Evolutionary conservation across 2,113 vertebrate genomes (phyloP), one percentile per base, ranked within the genome.

Genomic region (Larimichthys polyactis): DNA sequence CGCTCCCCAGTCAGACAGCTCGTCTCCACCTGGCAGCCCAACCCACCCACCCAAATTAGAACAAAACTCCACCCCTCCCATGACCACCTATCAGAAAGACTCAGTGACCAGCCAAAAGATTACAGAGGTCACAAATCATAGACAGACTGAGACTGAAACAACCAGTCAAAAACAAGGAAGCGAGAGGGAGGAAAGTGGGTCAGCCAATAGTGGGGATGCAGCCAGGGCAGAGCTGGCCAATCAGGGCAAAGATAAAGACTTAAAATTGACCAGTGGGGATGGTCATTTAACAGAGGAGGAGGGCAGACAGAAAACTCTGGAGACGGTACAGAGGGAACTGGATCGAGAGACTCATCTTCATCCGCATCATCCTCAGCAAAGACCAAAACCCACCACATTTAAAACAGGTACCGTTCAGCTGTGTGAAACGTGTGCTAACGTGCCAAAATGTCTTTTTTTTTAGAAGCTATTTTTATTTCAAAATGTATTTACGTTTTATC

Each of bases 321-420:
- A 90, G 77, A 82, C 91, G 27, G 80, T 92, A 76, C 88, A 89
- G 82, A 76, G 22, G 20, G 92, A 93, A 32, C 84, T 87, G 2
- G 86, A 85, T 20, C 58, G 55, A 65, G 57, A 78, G 36, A 69
- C 74, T 57, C 72, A 59, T 63, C 88, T 78, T 64, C 81, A 87
- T 84, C 89, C 74, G 0, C 88, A 82, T 81, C 93, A 83, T 89
- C 92, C 89, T 67, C 89, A 91, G 66, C 91, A 90, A 48, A 85
- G 84, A 87, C 89, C 91, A 74, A 91, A 92, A 71, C 86, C 89
- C 4, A 91, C 88, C 27, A 48, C 90, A 52, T 54, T 85, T 44
- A 86, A 63, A 91, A 64, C 91, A 93, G 94, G 95, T 95, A 88
- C 27, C 3, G 27, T 29, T 75, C 63, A 59, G n/a, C 24, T 79